Evolutionary conservation across 1,140 invertebrate genomes (phyloP).

Genomic region (Condylostylus longicornis): DNA sequence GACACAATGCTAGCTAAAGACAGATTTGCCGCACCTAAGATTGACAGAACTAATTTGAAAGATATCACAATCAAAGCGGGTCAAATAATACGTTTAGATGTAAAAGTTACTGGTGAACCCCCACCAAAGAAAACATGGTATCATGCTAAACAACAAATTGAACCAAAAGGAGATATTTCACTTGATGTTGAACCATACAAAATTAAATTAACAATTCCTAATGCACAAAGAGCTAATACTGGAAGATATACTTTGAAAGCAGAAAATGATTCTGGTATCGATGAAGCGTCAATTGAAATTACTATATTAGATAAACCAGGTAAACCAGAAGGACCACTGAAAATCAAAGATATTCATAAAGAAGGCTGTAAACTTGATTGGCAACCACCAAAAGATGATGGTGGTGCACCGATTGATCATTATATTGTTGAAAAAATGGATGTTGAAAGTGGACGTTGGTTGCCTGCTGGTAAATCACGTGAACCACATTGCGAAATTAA

Average conservation of each 20-base stretch:
- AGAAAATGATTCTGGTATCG: constrained; percentile 79
- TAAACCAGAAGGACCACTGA: constrained; percentile 81
- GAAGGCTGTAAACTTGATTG: constrained; percentile 88
- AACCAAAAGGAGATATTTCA: constrained; percentile 44
- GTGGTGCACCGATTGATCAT: constrained; percentile 78
- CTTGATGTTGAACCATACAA: constrained; percentile 75
- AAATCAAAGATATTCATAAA: constrained; percentile 75
- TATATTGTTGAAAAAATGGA: constrained; percentile 89
- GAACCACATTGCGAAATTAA: constrained; percentile 72
- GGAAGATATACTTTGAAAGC: constrained; percentile 77
- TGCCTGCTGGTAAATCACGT: constrained; percentile 60
- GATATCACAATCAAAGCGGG: constrained; percentile 78
- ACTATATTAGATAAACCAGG: constrained; percentile 76
- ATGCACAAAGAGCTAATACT: constrained; percentile 62
- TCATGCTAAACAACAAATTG: constrained; percentile 60
- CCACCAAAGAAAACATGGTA: constrained; percentile 73
- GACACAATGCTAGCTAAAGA: constrained; percentile 73
- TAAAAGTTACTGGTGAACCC: constrained; percentile 81
- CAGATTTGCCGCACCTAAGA: constrained; percentile 74
- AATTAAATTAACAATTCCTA: constrained; percentile 62
- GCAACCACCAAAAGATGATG: constrained; percentile 84
- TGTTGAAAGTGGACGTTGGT: constrained; percentile 66
- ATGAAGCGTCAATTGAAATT: constrained; percentile 79
- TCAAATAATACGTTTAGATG: constrained; percentile 67
- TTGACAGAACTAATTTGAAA: constrained; percentile 76